Base-by-base conservation (phyloP, 2,797 vertebrate genomes). In the Hafferia zeledoni region DNA sequence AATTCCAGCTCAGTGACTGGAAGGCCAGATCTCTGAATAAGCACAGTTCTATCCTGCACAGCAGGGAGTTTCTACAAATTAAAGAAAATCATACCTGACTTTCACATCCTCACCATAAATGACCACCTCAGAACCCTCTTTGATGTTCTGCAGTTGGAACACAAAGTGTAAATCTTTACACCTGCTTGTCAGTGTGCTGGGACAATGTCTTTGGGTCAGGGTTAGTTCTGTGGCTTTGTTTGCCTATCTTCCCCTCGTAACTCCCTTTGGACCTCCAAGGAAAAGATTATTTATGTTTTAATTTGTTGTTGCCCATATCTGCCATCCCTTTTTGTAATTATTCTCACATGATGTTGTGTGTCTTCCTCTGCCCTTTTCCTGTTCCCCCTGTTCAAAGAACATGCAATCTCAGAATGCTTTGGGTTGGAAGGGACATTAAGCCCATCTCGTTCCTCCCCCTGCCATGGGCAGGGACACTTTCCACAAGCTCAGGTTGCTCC, bases 301-400 rank as follows among this genome's bases (percentile, higher is more conserved):
- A 4, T 49, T 55, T 63, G 13, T 37, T 63, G 16, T 55, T 56
- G 41, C 16, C 28, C 37, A 19, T 41, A 27, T 7, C 18, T 90
- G 63, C 91, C 91, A 81, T 84, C 77, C 71, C 64, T 88, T 86
- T 79, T 76, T 87, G 35, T 79, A 96, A 94, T 95, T 93, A 85
- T 64, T 93, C 75, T 96, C 84, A 82, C 64, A 78, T 55, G 57
- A 68, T 94, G 90, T 76, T 97, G 78, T 94, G 70, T 43, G 74
- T 88, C 79, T 81, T 79, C 78, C 77, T 94, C 93, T 74, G 39
- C 39, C 39, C 19, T 61, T 68, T 91, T 64, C 39, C 35, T 44
- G 11, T 43, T 72, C 13, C 28, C 12, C 9, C 14, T 39, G 33
- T 13, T 60, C 23, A 77, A 20, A 39, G 18, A 52, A 46, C 18